Conservation (phyloP, 1,140 invertebrate genomes). For the Copidosoma floridanum region DNA sequence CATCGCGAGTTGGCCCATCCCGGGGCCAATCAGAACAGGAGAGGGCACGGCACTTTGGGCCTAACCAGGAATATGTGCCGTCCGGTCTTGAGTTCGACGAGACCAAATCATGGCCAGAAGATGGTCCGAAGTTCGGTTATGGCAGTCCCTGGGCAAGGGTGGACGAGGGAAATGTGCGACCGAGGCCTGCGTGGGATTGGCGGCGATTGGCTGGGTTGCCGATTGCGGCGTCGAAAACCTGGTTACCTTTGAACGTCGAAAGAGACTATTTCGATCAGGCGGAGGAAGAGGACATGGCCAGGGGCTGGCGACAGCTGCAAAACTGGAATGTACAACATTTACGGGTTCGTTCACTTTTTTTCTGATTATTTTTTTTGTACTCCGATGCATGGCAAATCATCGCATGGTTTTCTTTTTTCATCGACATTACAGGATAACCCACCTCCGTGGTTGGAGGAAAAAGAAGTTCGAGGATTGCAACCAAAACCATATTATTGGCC, state of each 20-base stretch:
- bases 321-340: conserved; percentile 16
- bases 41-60: conserved; percentile 3
- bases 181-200: conserved; percentile 31
- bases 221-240: conserved; percentile 31
- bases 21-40: background rate
- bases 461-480: background rate
- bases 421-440: background rate
- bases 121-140: conserved; percentile 20
- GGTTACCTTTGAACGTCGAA: conserved; percentile 33
- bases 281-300: conserved; percentile 17
- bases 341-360: background rate
- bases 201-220: conserved; percentile 10
- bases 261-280: conserved; percentile 34
- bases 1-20: background rate
- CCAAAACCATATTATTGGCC: background rate
- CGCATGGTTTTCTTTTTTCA: too few species aligned
- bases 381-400: too few species aligned
- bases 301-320: conserved; percentile 18
- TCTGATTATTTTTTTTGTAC: background rate
- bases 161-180: conserved; percentile 4
- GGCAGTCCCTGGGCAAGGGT: conserved; percentile 27
- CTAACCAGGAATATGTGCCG: conserved; percentile 26
- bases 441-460: conserved; percentile 7
- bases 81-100: conserved; percentile 23
- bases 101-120: conserved; percentile 25